Conservation (phyloP, 1,140 invertebrate species). For the Brachystomella parvula region DNA sequence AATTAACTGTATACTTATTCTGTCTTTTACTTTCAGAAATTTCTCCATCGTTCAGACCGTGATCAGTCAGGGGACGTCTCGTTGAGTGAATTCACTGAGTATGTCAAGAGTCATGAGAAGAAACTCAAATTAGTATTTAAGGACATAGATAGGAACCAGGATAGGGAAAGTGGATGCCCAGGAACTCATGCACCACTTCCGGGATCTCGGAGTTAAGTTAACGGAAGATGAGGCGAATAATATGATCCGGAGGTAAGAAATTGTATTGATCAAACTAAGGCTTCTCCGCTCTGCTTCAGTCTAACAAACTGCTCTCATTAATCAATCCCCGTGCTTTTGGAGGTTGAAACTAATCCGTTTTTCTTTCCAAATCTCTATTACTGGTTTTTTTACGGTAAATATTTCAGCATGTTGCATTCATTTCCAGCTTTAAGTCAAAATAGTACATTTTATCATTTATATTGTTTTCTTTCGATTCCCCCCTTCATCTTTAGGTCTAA, state of each 20-base stretch:
- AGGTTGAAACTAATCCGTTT: no score
- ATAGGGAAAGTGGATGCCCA: constrained; percentile 20
- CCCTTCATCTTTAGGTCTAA: constrained; percentile 1
- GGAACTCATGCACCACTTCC: constrained; percentile 15
- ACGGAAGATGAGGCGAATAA: constrained; percentile 66
- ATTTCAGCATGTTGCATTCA: no score
- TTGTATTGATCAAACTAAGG: no score
- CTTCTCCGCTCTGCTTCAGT: no score
- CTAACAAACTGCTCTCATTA: neutral
- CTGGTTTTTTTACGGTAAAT: no score
- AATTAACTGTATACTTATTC: neutral
- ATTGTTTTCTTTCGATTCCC: no score
- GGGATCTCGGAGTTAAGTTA: constrained; percentile 42
- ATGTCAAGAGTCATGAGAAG: constrained; percentile 87
- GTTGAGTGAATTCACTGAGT: constrained; percentile 84
- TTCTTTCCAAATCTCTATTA: no score
- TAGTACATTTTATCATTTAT: no score
- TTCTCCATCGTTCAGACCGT: constrained; percentile 50
- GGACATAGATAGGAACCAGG: constrained; percentile 75
- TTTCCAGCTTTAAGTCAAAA: no score
- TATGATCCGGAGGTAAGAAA: constrained; percentile 51
- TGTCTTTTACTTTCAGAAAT: neutral
- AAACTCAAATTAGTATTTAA: constrained; percentile 79
- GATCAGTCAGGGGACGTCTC: constrained; percentile 81
- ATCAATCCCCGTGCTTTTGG: neutral